Conservation (phyloP, 2,113 vertebrate species). For the Ptychochromis oligacanthus region DNA sequence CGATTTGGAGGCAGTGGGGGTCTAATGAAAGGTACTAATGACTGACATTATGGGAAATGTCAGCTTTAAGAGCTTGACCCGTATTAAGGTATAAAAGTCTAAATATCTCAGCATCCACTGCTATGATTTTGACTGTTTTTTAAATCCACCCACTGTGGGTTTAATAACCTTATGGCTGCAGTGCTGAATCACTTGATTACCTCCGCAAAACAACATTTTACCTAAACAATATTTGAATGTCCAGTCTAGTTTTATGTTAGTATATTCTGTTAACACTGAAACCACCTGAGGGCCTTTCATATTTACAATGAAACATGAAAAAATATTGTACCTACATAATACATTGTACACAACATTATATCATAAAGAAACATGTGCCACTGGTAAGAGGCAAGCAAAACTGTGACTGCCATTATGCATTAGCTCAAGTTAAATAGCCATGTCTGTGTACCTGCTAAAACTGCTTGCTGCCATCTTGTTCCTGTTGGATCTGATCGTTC, state of each 20-base stretch:
- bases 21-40: slow-evolving; percentile 3
- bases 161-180: not conserved
- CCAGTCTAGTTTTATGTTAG: not conserved
- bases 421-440: not conserved
- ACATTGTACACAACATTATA: fast-evolving
- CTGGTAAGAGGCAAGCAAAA: not conserved
- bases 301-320: not conserved
- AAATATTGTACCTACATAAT: not conserved
- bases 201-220: not conserved
- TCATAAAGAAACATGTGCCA: not conserved
- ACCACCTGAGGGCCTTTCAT: fast-evolving
- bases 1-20: not conserved
- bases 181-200: not conserved
- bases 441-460: not conserved
- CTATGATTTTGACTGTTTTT: slow-evolving; percentile 5
- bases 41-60: slow-evolving; percentile 6
- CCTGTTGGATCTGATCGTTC: not conserved
- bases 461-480: not conserved
- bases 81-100: not conserved
- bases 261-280: not conserved
- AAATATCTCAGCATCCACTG: not conserved
- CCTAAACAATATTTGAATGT: not conserved
- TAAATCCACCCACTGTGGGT: not conserved
- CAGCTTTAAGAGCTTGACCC: slow-evolving; percentile 5
- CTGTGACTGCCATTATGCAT: not conserved